A percentile compares a stretch with the other conserved stretches of the same genome.
These are phyloP conservation scores for Apantesis nais DNA, from an alignment of 2,888 invertebrate species.

Conservation along the genomic window DNA sequence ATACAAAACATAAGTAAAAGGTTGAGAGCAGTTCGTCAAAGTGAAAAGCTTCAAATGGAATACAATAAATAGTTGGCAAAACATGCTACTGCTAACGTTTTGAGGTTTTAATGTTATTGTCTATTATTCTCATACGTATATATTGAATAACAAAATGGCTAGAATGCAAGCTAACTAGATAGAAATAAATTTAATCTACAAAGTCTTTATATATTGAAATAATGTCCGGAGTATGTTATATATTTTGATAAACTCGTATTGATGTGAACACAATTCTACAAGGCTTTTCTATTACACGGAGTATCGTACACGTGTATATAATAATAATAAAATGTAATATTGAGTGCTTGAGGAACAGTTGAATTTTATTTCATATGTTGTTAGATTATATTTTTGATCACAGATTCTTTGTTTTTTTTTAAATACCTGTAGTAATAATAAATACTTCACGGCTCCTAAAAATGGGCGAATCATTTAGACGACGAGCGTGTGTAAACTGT, in stretches of 20 bases:
- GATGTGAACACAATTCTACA: neutral
- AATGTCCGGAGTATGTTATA: neutral
- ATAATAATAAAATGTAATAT: too few relatives aligned
- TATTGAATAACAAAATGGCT: neutral
- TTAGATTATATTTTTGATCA: neutral
- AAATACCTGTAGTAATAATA: neutral
- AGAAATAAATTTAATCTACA: neutral
- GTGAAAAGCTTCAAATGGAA: neutral
- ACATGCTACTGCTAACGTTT: neutral
- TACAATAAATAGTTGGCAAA: neutral
- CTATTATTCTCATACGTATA: neutral
- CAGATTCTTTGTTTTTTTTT: neutral
- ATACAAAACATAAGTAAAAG: neutral
- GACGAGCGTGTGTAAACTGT: neutral
- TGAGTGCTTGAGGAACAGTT: neutral
- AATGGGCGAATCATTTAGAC: neutral
- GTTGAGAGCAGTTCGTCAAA: constrained; percentile 6
- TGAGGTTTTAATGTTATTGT: neutral
- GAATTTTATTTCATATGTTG: neutral
- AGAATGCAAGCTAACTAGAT: too few relatives aligned
- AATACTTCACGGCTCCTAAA: neutral
- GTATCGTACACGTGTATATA: too few relatives aligned
- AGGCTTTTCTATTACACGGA: neutral
- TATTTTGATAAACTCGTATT: neutral
- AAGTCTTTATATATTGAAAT: too few relatives aligned